Base-by-base conservation (phyloP, 2,113 vertebrate genomes). In the Cyprinus carpio region DNA sequence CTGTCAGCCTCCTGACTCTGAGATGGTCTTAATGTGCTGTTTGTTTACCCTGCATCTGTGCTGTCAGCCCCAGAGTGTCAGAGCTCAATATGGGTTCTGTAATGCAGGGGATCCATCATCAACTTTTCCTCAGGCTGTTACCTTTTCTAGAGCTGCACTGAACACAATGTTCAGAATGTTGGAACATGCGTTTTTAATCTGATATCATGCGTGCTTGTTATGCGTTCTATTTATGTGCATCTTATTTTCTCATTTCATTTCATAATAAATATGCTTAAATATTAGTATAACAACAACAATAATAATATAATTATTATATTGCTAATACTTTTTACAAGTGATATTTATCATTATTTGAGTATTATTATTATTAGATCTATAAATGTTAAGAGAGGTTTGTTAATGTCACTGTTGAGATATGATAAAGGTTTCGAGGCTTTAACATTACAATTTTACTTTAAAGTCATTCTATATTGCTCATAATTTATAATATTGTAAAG, bases 31-130 rank as follows among this genome's bases (percentile, higher is more conserved):
- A 87, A 89, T 89, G 85, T 56, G 54, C 83, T 87, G 86, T 89
- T 88, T 91, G 87, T 89, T 90, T 91, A 75, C 83, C 84, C 84
- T 74, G 84, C 87, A 88, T 87, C 83, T 91, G 77, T 89, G 84
- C 87, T 82, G 81, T 83, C 83, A 46, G 83, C 54, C 81, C 76
- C 85, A 83, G 82, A 56, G 85, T 78, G 87, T 27, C 23, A 78
- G 60, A 60, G 82, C 80, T 82, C 56, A 69, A 74, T 84, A 54
- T 88, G 88, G 86, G 85, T 85, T 88, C 86, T 83, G 89, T 88
- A 87, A 91, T 84, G 74, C 84, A 74, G 51, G 49, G 67, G 80
- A 85, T 87, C 80, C 74, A 90, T 89, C 84, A 84, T 27, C 37
- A 62, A 71, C 46, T 72, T 76, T 75, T 81, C 67, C 77, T 74